Evolutionary conservation across 2,888 invertebrate genomes (phyloP), one percentile per base, ranked within the genome.

Genomic region (Pelosia muscerda): DNA sequence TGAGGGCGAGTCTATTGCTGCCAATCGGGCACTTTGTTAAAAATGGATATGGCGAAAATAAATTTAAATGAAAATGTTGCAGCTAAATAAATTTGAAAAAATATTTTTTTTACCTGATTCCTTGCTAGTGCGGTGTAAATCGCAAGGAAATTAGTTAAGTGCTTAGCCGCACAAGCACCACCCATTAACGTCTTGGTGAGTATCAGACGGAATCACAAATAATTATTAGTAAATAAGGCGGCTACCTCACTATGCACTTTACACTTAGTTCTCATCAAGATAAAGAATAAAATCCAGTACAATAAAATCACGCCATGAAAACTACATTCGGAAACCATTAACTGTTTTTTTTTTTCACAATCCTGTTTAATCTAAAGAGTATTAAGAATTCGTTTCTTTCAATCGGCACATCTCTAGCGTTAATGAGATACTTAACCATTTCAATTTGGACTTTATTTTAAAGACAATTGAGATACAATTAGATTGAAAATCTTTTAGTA

Each of bases 371-470:
- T 54, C 53, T 31, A 23, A 31, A 59, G 13, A 57, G 62, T 65
- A 65, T 79, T n/a, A 73, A 67, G 69, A 75, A 79, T 75, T 72
- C 71, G 72, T 74, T 77, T 60, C 79, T 56, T 77, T 74, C 58
- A 71, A 74, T 72, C 70, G 53, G 19, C 64, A 68, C 80, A 71
- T 69, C 59, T 63, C 59, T 61, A 25, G 54, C 13, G 54, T 66
- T 77, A 75, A 78, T 75, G 73, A 73, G 59, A 31, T 67, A 59
- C 23, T 57, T n/a, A 57, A 11, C 22, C 69, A 53, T 2, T 42
- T 13, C 2, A 80, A 62, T 61, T 56, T 54, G 19, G 19, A 70
- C 42, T 56, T 69, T 70, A 64, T 15, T 19, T 0, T 2, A 2
- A 6, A 1, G 25, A 2, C 0, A 1, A 22, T 70, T 70, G 54